Conservation (phyloP, 2,113 vertebrate species). For the Hyaena hyaena region DNA sequence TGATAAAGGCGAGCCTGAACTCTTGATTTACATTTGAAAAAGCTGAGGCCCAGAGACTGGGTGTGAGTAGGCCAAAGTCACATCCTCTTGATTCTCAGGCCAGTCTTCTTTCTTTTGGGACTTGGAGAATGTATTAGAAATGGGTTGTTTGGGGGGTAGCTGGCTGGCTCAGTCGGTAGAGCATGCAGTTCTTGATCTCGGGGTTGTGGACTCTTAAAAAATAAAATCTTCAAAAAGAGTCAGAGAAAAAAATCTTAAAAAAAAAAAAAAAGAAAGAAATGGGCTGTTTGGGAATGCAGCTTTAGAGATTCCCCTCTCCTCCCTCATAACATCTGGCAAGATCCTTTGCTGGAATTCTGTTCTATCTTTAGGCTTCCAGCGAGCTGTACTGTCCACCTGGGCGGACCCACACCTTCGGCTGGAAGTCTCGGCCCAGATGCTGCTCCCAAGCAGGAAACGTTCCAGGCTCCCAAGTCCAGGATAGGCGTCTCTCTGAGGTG, state of each 20-base stretch:
- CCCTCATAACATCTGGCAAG: neutral
- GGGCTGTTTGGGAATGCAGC: neutral
- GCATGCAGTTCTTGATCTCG: neutral
- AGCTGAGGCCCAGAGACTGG: neutral
- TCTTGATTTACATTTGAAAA: conserved; percentile 30
- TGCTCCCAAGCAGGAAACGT: neutral
- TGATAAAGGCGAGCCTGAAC: conserved; percentile 10
- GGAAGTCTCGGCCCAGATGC: neutral
- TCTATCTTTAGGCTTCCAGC: neutral
- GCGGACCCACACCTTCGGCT: neutral
- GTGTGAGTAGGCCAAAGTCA: neutral
- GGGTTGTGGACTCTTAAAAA: neutral
- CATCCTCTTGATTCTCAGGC: neutral
- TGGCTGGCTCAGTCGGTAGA: neutral
- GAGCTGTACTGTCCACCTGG: neutral
- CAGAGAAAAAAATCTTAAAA: neutral
- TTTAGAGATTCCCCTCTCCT: neutral
- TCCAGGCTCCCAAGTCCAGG: neutral
- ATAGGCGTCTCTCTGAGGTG: neutral
- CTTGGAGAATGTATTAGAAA: neutral
- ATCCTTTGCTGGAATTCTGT: neutral
- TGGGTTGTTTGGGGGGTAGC: neutral
- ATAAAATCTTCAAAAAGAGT: neutral
- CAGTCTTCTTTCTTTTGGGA: neutral
- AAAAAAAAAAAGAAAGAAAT: neutral